These are phyloP conservation scores for Cyclopterus lumpus DNA, from an alignment of 2,797 vertebrate species.

Conservation along the genomic window DNA sequence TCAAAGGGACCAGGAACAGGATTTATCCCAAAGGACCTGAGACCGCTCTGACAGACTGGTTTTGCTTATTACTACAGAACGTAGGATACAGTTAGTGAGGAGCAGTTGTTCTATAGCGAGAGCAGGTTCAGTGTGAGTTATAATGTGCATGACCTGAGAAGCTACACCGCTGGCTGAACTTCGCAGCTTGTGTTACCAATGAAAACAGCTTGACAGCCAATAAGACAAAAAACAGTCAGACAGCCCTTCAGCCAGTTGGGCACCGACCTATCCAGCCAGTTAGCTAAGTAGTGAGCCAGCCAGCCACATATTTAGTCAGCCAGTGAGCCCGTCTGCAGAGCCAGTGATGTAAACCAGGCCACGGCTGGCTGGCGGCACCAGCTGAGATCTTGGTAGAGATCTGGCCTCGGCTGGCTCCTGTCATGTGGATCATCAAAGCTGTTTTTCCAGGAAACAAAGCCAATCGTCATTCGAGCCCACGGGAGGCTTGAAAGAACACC, in stretches of 20 bases:
- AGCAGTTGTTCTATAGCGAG: not conserved
- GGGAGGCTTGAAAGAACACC: conserved; percentile 43
- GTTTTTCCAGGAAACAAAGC: conserved; percentile 65
- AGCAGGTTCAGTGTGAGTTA: conserved; percentile 12
- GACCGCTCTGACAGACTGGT: not conserved
- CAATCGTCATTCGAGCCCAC: conserved; percentile 43
- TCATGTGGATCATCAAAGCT: conserved; percentile 66
- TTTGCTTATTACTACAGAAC: not conserved
- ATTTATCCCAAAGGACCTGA: not conserved
- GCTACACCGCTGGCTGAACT: conserved; percentile 72
- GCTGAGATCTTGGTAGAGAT: conserved; percentile 71
- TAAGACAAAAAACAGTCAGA: conserved; percentile 41
- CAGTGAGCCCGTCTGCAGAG: conserved; percentile 42
- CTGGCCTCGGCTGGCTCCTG: conserved; percentile 61
- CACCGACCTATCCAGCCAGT: conserved; percentile 41
- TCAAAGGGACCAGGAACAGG: not conserved
- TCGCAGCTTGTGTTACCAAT: conserved; percentile 61
- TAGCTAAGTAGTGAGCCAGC: conserved; percentile 52
- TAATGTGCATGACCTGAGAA: conserved; percentile 41
- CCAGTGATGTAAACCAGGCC: conserved; percentile 72
- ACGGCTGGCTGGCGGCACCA: conserved; percentile 55
- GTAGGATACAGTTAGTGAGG: not conserved
- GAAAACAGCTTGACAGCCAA: conserved; percentile 57
- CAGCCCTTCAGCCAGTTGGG: conserved; percentile 59
- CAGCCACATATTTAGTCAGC: conserved; percentile 55